Percentiles rank a stretch among this genome's conserved stretches.
Conservation (phyloP, 2,797 vertebrate species). For the Nasua narica region DNA sequence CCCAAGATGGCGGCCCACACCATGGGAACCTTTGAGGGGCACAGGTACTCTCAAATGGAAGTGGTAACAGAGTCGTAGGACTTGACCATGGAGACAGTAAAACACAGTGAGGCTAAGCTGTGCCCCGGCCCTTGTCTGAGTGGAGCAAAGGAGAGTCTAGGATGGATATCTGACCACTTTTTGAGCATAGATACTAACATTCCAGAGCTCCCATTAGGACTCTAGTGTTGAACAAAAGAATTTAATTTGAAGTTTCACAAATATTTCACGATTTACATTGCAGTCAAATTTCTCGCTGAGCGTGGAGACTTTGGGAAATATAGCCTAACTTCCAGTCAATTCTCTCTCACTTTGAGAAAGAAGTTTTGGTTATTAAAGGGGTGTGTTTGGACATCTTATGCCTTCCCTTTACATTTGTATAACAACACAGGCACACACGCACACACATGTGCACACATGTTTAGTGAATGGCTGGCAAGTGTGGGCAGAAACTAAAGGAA, state of each 20-base stretch:
- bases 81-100: background rate
- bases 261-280: background rate
- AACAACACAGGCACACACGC: background rate
- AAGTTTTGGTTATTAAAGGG: background rate
- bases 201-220: background rate
- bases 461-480: background rate
- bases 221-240: background rate
- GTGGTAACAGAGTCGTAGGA: rapidly evolving
- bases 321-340: background rate
- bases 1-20: no score
- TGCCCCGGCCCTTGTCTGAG: no score
- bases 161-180: background rate
- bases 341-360: background rate
- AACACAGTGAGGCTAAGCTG: background rate
- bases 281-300: background rate
- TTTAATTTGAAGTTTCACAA: background rate
- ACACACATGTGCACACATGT: background rate
- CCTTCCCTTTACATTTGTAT: background rate
- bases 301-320: background rate
- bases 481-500: background rate
- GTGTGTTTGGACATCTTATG: background rate
- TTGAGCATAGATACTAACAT: background rate
- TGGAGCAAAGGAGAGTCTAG: background rate
- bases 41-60: background rate
- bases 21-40: rapidly evolving